phyloP scores from a whole-genome alignment of 2,888 invertebrate genomes.

The Slavum lentiscoides region DNA sequence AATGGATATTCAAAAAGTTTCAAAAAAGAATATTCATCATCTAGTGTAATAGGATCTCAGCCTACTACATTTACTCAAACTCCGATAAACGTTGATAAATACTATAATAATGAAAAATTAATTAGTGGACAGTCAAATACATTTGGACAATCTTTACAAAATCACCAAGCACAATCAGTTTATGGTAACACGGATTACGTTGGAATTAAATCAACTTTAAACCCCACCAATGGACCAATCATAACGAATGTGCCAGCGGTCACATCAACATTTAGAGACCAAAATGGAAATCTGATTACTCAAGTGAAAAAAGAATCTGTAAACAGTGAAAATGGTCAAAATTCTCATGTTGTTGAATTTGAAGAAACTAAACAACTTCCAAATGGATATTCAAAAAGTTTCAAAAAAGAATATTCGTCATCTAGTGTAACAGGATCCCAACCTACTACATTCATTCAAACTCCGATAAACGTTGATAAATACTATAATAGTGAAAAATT shows the following conservation, averaged over 20 bases:
- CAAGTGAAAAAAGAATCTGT: slow-evolving; percentile 39
- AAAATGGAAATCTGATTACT: slow-evolving; percentile 30
- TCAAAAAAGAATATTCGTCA: slow-evolving; percentile 48
- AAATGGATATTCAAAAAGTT: slow-evolving; percentile 41
- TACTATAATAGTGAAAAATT: slow-evolving; percentile 19
- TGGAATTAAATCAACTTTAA: slow-evolving; percentile 18
- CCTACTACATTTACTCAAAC: slow-evolving; percentile 22
- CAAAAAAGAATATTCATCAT: slow-evolving; percentile 50
- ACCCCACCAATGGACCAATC: background rate
- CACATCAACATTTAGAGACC: slow-evolving; percentile 29
- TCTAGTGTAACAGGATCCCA: slow-evolving; percentile 24
- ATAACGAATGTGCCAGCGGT: background rate
- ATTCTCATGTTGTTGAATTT: slow-evolving; percentile 6
- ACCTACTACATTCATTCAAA: slow-evolving; percentile 22
- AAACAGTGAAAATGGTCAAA: slow-evolving; percentile 31
- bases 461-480: background rate
- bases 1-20: slow-evolving; percentile 45
- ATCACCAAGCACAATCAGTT: background rate
- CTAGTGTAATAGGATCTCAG: slow-evolving; percentile 17
- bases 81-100: background rate
- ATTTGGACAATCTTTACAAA: slow-evolving; percentile 1
- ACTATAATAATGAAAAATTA: slow-evolving; percentile 8
- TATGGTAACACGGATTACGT: background rate
- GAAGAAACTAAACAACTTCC: slow-evolving; percentile 40
- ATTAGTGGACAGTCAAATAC: background rate